These are phyloP conservation scores for Benthosema pterotum DNA, from an alignment of 2,797 vertebrate species.

Conservation along the genomic window DNA sequence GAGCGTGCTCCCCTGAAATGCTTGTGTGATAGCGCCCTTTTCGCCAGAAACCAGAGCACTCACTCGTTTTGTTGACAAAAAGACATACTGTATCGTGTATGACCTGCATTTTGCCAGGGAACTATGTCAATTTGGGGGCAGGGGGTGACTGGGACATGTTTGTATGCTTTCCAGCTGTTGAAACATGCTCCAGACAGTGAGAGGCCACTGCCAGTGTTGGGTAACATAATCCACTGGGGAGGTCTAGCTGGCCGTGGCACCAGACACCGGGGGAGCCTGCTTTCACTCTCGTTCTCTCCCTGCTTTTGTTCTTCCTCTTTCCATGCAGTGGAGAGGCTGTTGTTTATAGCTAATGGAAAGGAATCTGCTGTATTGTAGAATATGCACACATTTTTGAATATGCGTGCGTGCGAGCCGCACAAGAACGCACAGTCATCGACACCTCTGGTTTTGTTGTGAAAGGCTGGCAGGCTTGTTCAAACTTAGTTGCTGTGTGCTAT, in stretches of 20 bases:
- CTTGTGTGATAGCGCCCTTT: constrained; percentile 29
- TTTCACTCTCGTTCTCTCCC: constrained; percentile 4
- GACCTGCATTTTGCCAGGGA: constrained; percentile 46
- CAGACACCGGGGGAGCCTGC: constrained; percentile 55
- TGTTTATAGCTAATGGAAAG: constrained; percentile 49
- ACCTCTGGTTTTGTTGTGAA: constrained; percentile 26
- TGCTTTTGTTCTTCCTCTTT: background rate
- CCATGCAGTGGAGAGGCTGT: constrained; percentile 37
- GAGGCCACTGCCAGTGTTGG: constrained; percentile 72
- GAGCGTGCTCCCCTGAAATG: constrained; percentile 19
- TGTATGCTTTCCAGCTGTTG: constrained; percentile 66
- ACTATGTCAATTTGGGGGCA: constrained; percentile 52
- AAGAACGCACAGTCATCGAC: constrained; percentile 1
- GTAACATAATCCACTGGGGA: constrained; percentile 74
- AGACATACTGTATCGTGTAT: constrained; percentile 46
- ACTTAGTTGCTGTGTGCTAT: constrained; percentile 11
- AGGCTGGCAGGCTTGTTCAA: constrained; percentile 31
- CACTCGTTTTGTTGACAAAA: constrained; percentile 56
- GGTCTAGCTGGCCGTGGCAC: constrained; percentile 51
- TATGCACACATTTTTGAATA: too few species aligned
- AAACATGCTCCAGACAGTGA: constrained; percentile 67
- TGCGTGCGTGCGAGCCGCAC: too few species aligned
- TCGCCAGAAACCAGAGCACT: constrained; percentile 40
- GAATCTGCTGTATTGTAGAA: constrained; percentile 44
- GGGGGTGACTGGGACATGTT: constrained; percentile 43